Conservation (phyloP, 2,888 invertebrate species). For the Chymomyza procnemis region DNA sequence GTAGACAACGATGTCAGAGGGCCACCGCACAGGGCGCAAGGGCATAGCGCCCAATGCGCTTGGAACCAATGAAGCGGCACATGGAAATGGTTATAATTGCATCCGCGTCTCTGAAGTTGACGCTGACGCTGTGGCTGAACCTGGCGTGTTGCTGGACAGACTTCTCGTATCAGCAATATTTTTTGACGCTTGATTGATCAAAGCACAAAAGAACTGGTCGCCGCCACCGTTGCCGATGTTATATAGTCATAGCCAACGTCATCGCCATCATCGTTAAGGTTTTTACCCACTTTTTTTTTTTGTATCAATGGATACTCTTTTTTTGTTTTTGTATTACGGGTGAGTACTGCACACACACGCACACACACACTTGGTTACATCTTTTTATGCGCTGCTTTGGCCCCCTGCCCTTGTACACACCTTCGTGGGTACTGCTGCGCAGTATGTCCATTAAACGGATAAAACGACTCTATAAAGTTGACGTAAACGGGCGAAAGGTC, state of each 20-base stretch:
- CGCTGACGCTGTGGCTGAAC: slow-evolving; percentile 8
- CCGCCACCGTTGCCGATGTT: slow-evolving; percentile 30
- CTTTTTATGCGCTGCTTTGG: slow-evolving; percentile 55
- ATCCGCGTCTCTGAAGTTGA: slow-evolving; percentile 51
- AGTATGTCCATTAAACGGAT: not conserved
- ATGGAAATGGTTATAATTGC: slow-evolving; percentile 72
- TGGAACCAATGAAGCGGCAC: slow-evolving; percentile 69
- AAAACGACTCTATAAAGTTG: not conserved
- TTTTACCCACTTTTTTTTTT: not conserved
- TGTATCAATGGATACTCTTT: slow-evolving; percentile 5
- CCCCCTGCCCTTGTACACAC: slow-evolving; percentile 26
- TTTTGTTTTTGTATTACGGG: slow-evolving; percentile 33
- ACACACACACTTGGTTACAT: slow-evolving; percentile 40
- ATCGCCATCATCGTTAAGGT: not conserved
- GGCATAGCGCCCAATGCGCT: slow-evolving; percentile 4
- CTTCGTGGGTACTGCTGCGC: not conserved
- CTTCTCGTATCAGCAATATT: slow-evolving; percentile 49
- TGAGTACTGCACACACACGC: slow-evolving; percentile 14
- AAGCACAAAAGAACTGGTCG: slow-evolving; percentile 53
- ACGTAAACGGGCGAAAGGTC: not conserved
- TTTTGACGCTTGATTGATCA: slow-evolving; percentile 74
- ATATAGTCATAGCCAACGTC: slow-evolving; percentile 3
- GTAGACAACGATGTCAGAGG: not conserved
- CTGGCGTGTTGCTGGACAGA: not conserved
- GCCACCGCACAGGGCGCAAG: not conserved